These are phyloP conservation scores for Lucifuga dentata DNA, from an alignment of 2,113 vertebrate genomes.

Conservation along the genomic window DNA sequence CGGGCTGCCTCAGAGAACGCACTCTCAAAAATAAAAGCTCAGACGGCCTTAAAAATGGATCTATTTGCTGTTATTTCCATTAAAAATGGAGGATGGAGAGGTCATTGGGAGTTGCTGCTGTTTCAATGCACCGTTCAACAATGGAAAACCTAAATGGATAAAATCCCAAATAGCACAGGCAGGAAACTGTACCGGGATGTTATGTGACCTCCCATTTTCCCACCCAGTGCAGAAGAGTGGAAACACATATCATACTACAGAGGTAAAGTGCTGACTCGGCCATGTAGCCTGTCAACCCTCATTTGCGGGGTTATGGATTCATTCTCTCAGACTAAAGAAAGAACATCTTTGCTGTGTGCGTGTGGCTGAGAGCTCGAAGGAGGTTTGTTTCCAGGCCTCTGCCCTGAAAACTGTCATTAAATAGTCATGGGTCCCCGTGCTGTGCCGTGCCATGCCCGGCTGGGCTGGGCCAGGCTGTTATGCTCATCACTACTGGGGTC, in stretches of 20 bases:
- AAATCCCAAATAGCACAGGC: background rate
- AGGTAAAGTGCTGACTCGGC: conserved; percentile 35
- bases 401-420: conserved; percentile 69
- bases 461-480: conserved; percentile 31
- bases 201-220: conserved; percentile 22
- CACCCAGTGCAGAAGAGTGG: conserved; percentile 3
- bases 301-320: conserved; percentile 20
- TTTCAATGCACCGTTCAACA: conserved; percentile 33
- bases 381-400: conserved; percentile 34
- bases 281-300: conserved; percentile 36
- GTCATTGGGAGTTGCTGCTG: conserved; percentile 53
- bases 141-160: conserved; percentile 31
- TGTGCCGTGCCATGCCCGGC: conserved; percentile 36
- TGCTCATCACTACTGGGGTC: conserved; percentile 62
- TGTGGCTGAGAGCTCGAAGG: background rate
- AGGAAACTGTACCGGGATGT: background rate
- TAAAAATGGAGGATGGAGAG: conserved; percentile 65
- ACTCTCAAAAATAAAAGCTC: conserved; percentile 35
- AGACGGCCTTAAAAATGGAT: conserved; percentile 55
- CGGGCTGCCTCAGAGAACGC: conserved; percentile 2
- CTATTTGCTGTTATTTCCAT: conserved; percentile 56
- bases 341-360: background rate
- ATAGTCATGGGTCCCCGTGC: conserved; percentile 71
- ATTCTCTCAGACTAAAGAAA: conserved; percentile 26
- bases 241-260: conserved; percentile 31